These are phyloP conservation scores for Oreotragus oreotragus DNA, from an alignment of 2,113 vertebrate genomes.

Conservation along the genomic window DNA sequence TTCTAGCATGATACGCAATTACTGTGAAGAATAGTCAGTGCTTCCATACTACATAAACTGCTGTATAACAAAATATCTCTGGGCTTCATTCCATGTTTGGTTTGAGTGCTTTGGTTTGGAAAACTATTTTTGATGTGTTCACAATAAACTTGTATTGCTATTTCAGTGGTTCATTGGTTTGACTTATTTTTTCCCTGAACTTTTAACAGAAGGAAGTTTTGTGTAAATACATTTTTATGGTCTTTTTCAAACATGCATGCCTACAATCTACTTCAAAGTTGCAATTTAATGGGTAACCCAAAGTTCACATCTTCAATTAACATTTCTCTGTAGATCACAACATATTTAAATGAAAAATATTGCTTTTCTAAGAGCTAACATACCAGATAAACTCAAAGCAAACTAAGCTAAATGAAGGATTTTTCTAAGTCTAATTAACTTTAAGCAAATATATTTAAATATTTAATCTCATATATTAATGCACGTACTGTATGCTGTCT, in stretches of 20 bases:
- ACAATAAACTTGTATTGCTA: not conserved
- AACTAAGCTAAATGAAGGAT: not conserved
- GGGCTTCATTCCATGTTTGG: not conserved
- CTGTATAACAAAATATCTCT: not conserved
- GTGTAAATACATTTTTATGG: not conserved
- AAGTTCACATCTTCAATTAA: not conserved
- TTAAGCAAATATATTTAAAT: not conserved
- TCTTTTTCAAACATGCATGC: not conserved
- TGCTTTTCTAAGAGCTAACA: not conserved
- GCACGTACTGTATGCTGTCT: not conserved
- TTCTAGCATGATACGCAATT: not conserved
- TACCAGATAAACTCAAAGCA: not conserved
- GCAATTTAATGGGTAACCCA: not conserved
- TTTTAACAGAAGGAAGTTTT: not conserved
- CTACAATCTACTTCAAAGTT: not conserved
- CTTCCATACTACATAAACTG: not conserved
- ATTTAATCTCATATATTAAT: not conserved
- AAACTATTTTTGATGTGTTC: not conserved
- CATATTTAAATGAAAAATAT: not conserved
- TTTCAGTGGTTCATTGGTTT: not conserved
- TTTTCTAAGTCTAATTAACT: not conserved
- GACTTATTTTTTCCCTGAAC: not conserved
- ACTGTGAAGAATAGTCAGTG: not conserved
- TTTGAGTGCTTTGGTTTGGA: not conserved
- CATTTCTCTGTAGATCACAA: not conserved